Evolutionary conservation across 2,797 vertebrate species (phyloP).

Genomic region (Sphenodon punctatus): DNA sequence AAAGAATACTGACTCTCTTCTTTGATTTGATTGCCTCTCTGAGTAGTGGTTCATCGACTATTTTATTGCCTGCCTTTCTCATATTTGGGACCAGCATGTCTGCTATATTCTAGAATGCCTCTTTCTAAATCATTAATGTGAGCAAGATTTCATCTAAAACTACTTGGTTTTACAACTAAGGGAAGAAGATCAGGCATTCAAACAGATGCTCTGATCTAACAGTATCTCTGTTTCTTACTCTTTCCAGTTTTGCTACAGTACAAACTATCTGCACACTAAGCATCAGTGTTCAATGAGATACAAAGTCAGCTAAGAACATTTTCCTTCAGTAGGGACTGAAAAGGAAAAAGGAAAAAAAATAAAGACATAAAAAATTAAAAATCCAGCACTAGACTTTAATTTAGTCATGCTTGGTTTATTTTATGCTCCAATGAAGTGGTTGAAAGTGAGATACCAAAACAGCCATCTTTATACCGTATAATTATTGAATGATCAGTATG

Average conservation of each 20-base stretch:
- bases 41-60: no score
- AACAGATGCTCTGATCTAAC: background rate
- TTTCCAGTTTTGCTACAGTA: background rate
- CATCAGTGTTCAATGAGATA: background rate
- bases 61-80: no score
- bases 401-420: conserved; percentile 21
- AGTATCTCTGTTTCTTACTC: background rate
- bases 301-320: background rate
- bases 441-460: conserved; percentile 19
- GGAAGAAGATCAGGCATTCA: background rate
- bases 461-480: conserved; percentile 27
- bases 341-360: conserved; percentile 2
- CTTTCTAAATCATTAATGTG: no score
- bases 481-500: conserved; percentile 46
- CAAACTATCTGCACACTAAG: background rate
- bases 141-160: no score
- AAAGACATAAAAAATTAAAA: conserved; percentile 27
- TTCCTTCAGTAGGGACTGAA: background rate
- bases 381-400: background rate
- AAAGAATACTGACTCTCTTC: no score
- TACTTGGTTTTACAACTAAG: no score
- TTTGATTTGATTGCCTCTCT: no score
- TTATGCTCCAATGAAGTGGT: conserved; percentile 14
- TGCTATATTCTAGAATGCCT: no score
- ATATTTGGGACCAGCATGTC: no score